Evolutionary conservation across 2,888 invertebrate species (phyloP).

Genomic region (Patella depressa): DNA sequence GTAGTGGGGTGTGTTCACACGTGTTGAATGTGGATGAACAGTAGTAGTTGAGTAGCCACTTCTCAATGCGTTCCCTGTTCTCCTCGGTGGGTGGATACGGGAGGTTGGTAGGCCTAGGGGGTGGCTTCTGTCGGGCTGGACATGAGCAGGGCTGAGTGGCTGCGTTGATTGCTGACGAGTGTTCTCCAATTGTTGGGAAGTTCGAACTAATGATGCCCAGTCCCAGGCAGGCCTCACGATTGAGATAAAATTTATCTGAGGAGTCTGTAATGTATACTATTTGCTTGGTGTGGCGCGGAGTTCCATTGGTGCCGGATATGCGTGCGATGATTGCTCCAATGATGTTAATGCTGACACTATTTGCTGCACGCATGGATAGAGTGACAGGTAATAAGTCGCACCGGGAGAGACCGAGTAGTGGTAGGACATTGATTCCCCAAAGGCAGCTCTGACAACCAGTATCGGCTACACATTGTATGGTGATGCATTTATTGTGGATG

Average conservation of each 20-base stretch:
- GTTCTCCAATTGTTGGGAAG: slow-evolving; percentile 33
- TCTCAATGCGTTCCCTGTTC: slow-evolving; percentile 26
- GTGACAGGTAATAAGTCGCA: no score
- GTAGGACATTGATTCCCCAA: no score
- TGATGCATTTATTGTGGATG: no score
- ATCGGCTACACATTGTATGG: no score
- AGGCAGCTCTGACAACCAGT: no score
- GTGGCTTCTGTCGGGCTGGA: slow-evolving; percentile 17
- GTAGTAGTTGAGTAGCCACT: slow-evolving; percentile 33
- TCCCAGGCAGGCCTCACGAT: slow-evolving; percentile 44
- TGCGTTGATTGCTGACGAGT: background rate
- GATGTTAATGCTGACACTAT: no score
- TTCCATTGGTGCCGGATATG: slow-evolving; percentile 30
- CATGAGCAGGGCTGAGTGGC: background rate
- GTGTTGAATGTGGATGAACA: slow-evolving; percentile 36
- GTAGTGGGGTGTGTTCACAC: no score
- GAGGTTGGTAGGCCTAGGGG: slow-evolving; percentile 20
- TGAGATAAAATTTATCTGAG: slow-evolving; percentile 48
- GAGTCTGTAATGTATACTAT: slow-evolving; percentile 50
- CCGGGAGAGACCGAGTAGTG: no score
- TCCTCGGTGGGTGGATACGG: slow-evolving; percentile 35
- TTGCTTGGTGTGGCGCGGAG: slow-evolving; percentile 39
- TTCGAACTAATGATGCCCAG: slow-evolving; percentile 43
- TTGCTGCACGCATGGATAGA: no score
- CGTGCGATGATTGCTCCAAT: slow-evolving; percentile 29